Conservation (phyloP, 2,888 invertebrate species). For the Andricus quercusramuli region DNA sequence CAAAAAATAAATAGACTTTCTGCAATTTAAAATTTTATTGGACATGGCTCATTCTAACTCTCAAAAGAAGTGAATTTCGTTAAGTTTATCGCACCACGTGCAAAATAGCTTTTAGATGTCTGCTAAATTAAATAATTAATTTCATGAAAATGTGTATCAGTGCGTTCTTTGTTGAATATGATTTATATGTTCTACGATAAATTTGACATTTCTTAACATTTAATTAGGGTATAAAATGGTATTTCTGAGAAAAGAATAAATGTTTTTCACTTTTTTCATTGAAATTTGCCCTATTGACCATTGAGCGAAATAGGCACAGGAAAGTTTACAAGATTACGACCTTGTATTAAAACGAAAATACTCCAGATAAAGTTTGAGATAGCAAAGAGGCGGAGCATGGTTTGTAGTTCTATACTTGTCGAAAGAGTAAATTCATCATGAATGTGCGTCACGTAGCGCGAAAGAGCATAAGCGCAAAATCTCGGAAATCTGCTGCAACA, state of each 20-base stretch:
- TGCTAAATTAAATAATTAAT: too few species aligned
- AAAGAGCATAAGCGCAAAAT: conserved; percentile 9
- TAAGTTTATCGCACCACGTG: too few species aligned
- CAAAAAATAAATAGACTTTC: too few species aligned
- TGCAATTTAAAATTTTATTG: too few species aligned
- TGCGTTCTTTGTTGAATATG: too few species aligned
- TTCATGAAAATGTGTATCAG: too few species aligned
- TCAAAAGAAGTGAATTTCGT: too few species aligned
- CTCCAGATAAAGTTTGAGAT: conserved; percentile 57
- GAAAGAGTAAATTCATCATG: conserved; percentile 1
- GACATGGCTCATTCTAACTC: too few species aligned
- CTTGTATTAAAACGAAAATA: not conserved
- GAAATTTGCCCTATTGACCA: not conserved
- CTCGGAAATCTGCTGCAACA: not conserved
- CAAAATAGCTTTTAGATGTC: too few species aligned
- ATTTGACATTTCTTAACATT: too few species aligned
- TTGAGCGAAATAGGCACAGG: not conserved
- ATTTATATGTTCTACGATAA: too few species aligned
- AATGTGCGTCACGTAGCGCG: not conserved
- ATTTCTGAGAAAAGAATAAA: not conserved
- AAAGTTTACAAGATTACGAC: conserved; percentile 9
- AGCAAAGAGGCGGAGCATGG: conserved; percentile 48
- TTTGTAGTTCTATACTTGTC: conserved; percentile 4
- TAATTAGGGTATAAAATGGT: not conserved
- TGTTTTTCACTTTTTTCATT: not conserved